Base-by-base conservation (phyloP, 2,888 invertebrate genomes). In the Mesochorus sp. region DNA sequence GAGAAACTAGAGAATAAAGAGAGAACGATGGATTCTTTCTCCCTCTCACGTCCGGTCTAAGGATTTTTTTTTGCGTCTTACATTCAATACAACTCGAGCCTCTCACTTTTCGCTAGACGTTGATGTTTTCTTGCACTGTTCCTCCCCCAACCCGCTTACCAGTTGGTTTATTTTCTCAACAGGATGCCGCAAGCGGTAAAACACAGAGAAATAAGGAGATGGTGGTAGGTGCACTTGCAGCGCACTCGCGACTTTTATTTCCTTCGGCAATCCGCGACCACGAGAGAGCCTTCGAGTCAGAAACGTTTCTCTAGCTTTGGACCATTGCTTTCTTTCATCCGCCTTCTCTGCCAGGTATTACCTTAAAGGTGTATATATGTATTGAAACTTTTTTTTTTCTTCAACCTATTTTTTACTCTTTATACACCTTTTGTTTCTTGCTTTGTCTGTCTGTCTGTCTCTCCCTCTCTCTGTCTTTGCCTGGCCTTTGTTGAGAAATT, bases 101-200 rank as follows among this genome's bases (percentile, higher is more conserved):
- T 61, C 28, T 44, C 28, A n/a, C n/a, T 44, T 12, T 14, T 44
- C 44, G 28, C 31, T 44, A 34, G 42, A 55, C 71, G 66, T 61
- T 72, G 76, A 76, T 72, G 76, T 72, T 61, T 72, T 61, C 76
- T 51, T 51, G 49, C 51, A 59, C 64, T 76, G 64, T 76, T 61
- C 72, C 61, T 34, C 34, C 37, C 47, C n/a, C 49, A 28, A 10
- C 42, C 19, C 61, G 66, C 44, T 72, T 37, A 37, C 24, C 21
- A 17, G n/a, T 37, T 49, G 71, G 71, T 76, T 76, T 76, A 76
- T 72, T 76, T 76, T 76, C 31, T 28, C 71, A 76, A 53, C 76
- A 47, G 71, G 76, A 76, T 71, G 59, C 53, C 66, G 51, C 51
- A 37, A 31, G 44, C 66, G 37, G 26, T 64, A 55, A 67, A 67